Conservation (phyloP, 2,797 vertebrate species). For the Octomys mimax region DNA sequence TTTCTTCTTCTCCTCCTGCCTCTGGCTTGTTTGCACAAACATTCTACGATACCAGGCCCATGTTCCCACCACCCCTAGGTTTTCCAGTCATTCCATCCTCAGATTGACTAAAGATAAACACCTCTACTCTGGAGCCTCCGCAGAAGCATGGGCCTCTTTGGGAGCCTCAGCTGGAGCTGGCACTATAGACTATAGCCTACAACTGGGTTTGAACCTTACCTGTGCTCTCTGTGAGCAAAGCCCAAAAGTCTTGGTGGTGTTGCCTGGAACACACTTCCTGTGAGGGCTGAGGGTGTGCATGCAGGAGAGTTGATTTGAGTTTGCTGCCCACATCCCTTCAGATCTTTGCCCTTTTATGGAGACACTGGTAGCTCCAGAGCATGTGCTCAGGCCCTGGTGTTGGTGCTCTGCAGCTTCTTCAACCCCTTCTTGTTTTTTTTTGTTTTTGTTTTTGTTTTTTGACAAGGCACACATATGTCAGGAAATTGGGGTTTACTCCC, state of each 20-base stretch:
- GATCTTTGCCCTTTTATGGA: not conserved
- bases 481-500: not conserved
- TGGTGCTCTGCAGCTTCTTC: not conserved
- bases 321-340: not conserved
- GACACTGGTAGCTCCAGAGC: not conserved
- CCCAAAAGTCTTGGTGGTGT: not conserved
- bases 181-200: not conserved
- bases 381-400: not conserved
- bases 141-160: not conserved
- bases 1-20: not conserved
- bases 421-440: not conserved
- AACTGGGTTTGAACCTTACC: not conserved
- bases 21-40: not conserved
- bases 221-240: not conserved
- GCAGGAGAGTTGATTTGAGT: not conserved
- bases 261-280: not conserved
- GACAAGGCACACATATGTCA: not conserved
- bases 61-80: not conserved
- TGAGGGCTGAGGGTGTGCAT: not conserved
- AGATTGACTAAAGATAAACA: not conserved
- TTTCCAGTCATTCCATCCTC: not conserved
- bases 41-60: not conserved
- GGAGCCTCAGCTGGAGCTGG: not conserved
- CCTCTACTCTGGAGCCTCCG: not conserved
- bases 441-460: not conserved